Evolutionary conservation across 2,113 vertebrate species (phyloP).

Genomic region (Heptranchias perlo): DNA sequence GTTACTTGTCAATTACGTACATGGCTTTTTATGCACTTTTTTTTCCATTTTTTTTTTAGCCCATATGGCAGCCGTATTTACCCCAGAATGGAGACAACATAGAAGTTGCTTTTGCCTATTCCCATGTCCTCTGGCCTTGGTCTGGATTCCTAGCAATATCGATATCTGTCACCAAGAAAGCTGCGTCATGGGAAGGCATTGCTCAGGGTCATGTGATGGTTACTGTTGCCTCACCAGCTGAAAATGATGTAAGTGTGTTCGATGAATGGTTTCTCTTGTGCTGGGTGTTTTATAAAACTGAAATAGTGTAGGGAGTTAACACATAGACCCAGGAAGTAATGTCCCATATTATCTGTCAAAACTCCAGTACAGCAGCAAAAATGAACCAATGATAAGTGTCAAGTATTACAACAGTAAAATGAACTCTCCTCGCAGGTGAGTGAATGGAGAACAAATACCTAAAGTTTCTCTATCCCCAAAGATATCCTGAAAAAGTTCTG

Average conservation of each 20-base stretch:
- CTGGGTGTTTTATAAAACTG: background rate
- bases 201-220: conserved; percentile 95
- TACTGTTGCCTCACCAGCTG: conserved; percentile 84
- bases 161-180: conserved; percentile 95
- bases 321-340: background rate
- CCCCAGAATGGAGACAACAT: conserved; percentile 95
- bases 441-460: background rate
- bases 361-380: background rate
- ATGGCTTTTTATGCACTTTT: background rate
- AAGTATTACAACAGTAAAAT: background rate
- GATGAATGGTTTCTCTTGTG: background rate
- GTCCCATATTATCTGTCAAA: background rate
- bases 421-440: background rate
- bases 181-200: conserved; percentile 88
- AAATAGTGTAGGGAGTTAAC: background rate
- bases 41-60: conserved; percentile 58
- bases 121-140: conserved; percentile 91
- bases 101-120: conserved; percentile 90
- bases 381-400: background rate
- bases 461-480: background rate
- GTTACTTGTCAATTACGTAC: background rate
- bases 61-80: conserved; percentile 95
- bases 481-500: background rate
- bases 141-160: conserved; percentile 94
- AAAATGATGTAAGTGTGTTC: conserved; percentile 68